These are phyloP conservation scores for Peromyscus leucopus DNA, from an alignment of 2,113 vertebrate species.

Conservation along the genomic window DNA sequence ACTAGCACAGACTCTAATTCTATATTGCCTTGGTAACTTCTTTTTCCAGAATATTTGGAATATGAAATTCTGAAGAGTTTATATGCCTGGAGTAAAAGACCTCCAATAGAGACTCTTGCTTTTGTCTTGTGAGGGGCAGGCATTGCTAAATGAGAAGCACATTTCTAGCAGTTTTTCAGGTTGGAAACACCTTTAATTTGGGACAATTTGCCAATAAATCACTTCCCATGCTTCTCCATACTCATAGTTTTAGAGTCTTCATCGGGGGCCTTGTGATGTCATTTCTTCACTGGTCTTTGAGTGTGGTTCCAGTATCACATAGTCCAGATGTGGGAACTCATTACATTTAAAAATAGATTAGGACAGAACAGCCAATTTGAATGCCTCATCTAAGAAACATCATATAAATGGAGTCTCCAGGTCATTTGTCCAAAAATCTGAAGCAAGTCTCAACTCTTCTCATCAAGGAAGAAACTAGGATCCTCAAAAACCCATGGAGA, in stretches of 20 bases:
- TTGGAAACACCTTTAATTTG: constrained; percentile 8
- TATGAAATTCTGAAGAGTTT: constrained; percentile 50
- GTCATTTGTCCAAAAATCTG: constrained; percentile 11
- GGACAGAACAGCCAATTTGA: not conserved
- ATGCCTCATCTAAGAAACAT: constrained; percentile 20
- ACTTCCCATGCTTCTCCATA: not conserved
- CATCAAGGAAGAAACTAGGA: not conserved
- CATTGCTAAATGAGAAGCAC: constrained; percentile 37
- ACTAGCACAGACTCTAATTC: constrained; percentile 1
- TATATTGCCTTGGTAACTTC: constrained; percentile 39
- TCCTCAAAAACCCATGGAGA: not conserved
- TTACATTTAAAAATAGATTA: constrained; percentile 55
- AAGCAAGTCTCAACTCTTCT: not conserved
- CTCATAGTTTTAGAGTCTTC: not conserved
- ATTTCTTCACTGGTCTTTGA: constrained; percentile 48
- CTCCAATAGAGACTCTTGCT: not conserved
- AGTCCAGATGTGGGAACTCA: constrained; percentile 46
- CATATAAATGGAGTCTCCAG: not conserved
- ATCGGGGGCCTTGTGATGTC: not conserved
- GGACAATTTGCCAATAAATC: not conserved
- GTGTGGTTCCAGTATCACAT: constrained; percentile 11
- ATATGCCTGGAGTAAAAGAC: constrained; percentile 51
- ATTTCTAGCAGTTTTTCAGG: constrained; percentile 33
- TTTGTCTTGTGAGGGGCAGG: not conserved
- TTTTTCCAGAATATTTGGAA: constrained; percentile 43